Percentiles rank a stretch among this genome's conserved stretches.
phyloP scores from a whole-genome alignment of 1,140 invertebrate genomes.

The Hyposmocoma kahamanoa region DNA sequence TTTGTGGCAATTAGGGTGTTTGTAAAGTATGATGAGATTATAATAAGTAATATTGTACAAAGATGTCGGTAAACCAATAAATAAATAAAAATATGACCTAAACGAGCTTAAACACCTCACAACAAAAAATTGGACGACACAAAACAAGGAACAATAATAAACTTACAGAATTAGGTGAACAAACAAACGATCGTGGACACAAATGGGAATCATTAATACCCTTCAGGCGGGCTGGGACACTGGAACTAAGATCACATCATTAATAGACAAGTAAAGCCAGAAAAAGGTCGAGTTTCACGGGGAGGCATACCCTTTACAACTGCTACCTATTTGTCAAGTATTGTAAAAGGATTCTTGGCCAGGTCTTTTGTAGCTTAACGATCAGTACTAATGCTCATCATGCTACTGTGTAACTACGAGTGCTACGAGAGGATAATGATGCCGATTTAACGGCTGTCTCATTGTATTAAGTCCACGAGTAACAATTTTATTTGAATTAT shows the following conservation, averaged over 20 bases:
- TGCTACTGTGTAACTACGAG: conserved; percentile 8
- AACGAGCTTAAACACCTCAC: background rate
- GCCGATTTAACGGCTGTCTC: conserved; percentile 36
- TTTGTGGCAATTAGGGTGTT: too few species aligned
- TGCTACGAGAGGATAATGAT: conserved; percentile 18
- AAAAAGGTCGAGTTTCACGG: conserved; percentile 57
- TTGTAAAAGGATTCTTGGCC: background rate
- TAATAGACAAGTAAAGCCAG: conserved; percentile 60
- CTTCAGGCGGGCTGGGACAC: conserved; percentile 56
- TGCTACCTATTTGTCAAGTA: conserved; percentile 47
- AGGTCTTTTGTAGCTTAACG: background rate
- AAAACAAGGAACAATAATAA: background rate
- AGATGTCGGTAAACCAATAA: too few species aligned
- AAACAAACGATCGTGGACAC: conserved; percentile 43
- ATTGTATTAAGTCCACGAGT: conserved; percentile 8
- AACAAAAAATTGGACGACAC: background rate
- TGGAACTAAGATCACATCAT: conserved; percentile 69
- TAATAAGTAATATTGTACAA: too few species aligned
- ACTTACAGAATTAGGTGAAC: conserved; percentile 25
- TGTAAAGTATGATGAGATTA: too few species aligned
- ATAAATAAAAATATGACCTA: background rate
- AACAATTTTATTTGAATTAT: too few species aligned
- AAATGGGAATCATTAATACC: conserved; percentile 59
- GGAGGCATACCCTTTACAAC: conserved; percentile 61
- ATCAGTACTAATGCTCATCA: conserved; percentile 15